Evolutionary conservation across 1,140 invertebrate genomes (phyloP).

Genomic region (Ceratoteleas bidentatus): DNA sequence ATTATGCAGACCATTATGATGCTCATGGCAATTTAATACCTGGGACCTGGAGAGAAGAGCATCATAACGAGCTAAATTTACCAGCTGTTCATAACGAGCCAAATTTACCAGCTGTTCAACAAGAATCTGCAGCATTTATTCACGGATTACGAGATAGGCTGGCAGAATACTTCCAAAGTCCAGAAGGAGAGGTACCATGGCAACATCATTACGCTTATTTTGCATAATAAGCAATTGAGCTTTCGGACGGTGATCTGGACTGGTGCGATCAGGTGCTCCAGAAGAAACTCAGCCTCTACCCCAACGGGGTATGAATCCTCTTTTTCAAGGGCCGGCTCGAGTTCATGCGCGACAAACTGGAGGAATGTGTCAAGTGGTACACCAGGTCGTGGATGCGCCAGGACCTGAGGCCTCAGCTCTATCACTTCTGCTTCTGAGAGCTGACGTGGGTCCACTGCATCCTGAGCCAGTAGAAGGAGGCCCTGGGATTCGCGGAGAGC

Average conservation of each 20-base stretch:
- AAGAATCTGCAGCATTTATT: too few relatives aligned
- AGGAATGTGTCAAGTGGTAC: constrained; percentile 89
- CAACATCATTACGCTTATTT: too few relatives aligned
- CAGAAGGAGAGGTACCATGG: too few relatives aligned
- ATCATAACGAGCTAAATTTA: too few relatives aligned
- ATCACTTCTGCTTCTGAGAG: constrained; percentile 98
- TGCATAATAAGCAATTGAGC: too few relatives aligned
- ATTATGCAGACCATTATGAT: too few relatives aligned
- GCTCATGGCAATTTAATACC: too few relatives aligned
- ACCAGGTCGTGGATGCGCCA: constrained; percentile 92
- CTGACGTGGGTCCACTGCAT: constrained; percentile 92
- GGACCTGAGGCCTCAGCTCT: constrained; percentile 94
- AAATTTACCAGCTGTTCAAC: too few relatives aligned
- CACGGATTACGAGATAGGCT: too few relatives aligned
- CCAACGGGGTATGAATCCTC: constrained; percentile 94
- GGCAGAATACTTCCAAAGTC: too few relatives aligned
- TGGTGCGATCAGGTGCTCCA: constrained; percentile 88
- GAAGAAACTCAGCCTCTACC: constrained; percentile 87
- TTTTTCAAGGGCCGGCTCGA: constrained; percentile 94
- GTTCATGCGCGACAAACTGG: constrained; percentile 90
- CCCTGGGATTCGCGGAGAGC: constrained; percentile 86
- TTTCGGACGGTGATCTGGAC: constrained; percentile 89
- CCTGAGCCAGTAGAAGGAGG: constrained; percentile 86
- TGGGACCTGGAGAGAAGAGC: too few relatives aligned
- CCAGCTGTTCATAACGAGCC: too few relatives aligned